A percentile compares a stretch with the other conserved stretches of the same genome.
Conservation (phyloP, 2,888 invertebrate species). For the Lomographa bimaculata region DNA sequence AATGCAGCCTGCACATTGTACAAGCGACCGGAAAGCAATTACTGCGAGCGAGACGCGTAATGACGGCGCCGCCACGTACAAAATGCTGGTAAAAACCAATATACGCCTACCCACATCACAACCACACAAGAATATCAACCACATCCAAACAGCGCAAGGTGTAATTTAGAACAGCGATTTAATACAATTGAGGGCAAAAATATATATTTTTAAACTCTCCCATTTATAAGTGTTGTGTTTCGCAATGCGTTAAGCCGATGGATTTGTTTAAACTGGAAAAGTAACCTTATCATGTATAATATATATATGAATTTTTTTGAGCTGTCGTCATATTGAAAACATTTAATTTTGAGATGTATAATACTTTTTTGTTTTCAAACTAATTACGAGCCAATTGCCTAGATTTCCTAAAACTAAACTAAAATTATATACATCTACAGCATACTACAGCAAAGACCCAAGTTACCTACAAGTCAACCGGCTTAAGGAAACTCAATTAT, state of each 20-base stretch:
- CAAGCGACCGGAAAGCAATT: slow-evolving; percentile 59
- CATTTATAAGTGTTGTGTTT: slow-evolving; percentile 20
- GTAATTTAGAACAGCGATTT: neutral
- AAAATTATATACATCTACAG: no score
- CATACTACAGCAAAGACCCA: no score
- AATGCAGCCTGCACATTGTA: slow-evolving; percentile 17
- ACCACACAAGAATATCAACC: slow-evolving; percentile 2
- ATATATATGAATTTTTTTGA: no score
- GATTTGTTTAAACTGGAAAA: no score
- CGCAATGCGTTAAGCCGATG: slow-evolving; percentile 10
- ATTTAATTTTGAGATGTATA: no score
- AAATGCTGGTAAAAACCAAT: slow-evolving; percentile 22
- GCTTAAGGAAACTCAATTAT: no score
- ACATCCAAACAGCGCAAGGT: neutral
- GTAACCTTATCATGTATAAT: no score
- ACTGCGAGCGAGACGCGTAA: slow-evolving; percentile 61
- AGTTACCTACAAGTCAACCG: no score
- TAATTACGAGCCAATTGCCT: no score
- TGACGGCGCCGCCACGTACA: slow-evolving; percentile 45
- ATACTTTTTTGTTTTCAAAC: no score
- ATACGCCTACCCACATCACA: neutral
- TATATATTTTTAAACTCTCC: slow-evolving; percentile 11
- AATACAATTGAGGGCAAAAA: neutral
- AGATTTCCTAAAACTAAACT: no score
- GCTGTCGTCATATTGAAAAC: no score